Evolutionary conservation across 2,113 vertebrate genomes (phyloP).

Genomic region (Saimiri boliviensis): DNA sequence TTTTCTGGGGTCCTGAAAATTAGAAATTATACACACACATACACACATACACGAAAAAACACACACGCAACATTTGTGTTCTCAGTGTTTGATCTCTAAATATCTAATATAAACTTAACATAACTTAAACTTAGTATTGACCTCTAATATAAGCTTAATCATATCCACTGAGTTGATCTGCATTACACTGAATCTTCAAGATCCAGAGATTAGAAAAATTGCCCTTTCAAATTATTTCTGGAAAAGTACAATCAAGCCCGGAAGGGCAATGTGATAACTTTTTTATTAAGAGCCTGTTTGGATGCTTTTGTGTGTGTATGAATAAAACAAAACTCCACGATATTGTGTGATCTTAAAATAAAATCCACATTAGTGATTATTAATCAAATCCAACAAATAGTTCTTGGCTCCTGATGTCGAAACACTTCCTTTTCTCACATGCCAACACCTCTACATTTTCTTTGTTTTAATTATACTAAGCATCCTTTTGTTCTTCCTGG

Average conservation of each 20-base stretch:
- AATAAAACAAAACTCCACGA: neutral
- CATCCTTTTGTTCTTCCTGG: conserved; percentile 62
- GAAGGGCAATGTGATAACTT: neutral
- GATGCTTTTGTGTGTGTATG: neutral
- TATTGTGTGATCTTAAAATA: conserved; percentile 38
- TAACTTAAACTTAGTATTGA: neutral
- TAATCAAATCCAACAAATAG: conserved; percentile 41
- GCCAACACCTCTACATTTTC: conserved; percentile 57
- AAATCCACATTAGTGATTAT: conserved; percentile 34
- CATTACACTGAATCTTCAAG: neutral
- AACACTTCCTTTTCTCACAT: neutral
- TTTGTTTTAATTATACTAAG: conserved; percentile 58
- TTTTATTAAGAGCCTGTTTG: neutral
- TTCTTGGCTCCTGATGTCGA: neutral
- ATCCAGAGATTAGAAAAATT: neutral
- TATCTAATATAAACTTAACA: neutral
- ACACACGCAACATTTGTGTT: neutral
- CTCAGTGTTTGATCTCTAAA: neutral
- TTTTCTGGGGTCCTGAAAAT: neutral
- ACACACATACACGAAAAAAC: neutral
- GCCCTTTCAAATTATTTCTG: conserved; percentile 10
- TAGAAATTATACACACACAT: neutral
- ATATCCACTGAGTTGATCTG: neutral
- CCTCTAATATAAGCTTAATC: neutral
- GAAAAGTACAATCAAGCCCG: neutral